Conservation (phyloP, 2,113 vertebrate species). For the Pangasianodon hypophthalmus region DNA sequence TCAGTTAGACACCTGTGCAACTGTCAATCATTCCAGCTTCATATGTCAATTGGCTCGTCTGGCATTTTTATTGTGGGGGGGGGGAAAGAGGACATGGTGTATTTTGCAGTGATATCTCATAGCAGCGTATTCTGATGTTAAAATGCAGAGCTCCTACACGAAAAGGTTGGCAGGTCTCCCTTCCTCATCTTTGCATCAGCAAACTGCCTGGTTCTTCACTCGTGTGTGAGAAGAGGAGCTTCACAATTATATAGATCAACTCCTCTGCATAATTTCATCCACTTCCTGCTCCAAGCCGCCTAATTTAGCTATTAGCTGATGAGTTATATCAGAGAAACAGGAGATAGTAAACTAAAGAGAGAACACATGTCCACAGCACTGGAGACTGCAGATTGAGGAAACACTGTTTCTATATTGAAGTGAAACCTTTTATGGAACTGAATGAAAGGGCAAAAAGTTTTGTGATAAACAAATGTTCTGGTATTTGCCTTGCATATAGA, state of each 20-base stretch:
- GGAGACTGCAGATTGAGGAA: not conserved
- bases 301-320: not conserved
- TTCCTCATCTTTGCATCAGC: not conserved
- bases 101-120: not conserved
- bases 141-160: not conserved
- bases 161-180: not conserved
- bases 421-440: not conserved
- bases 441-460: not conserved
- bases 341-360: not conserved
- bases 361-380: not conserved
- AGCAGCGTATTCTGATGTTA: not conserved
- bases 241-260: not conserved
- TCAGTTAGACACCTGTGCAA: not conserved
- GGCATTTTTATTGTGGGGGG: not conserved
- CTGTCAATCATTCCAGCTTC: not conserved
- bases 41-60: not conserved
- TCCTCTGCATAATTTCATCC: not conserved
- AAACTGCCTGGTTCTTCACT: not conserved
- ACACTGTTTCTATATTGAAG: not conserved
- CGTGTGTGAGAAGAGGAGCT: not conserved
- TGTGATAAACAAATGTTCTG: not conserved
- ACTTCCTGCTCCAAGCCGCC: too few species aligned
- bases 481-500: constrained; percentile 14
- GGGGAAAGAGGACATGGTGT: not conserved
- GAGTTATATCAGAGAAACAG: not conserved